Conservation (phyloP, 2,888 invertebrate genomes). For the Trichacis sp. region DNA sequence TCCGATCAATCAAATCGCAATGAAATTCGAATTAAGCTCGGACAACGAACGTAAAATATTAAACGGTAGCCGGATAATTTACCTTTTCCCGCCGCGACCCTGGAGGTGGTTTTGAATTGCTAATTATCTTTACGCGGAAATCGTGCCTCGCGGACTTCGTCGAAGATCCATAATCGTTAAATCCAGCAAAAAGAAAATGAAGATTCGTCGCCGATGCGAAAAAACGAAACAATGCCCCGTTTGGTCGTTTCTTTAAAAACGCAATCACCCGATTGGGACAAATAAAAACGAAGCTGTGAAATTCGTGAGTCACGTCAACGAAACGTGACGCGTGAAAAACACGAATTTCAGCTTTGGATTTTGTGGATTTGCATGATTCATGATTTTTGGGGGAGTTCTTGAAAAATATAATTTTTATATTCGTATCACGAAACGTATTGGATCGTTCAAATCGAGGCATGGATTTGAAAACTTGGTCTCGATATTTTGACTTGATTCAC, state of each 20-base stretch:
- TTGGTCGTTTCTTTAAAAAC: no score
- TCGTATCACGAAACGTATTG: not conserved
- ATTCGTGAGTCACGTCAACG: not conserved
- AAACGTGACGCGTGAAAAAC: not conserved
- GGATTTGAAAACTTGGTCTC: no score
- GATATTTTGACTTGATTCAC: no score
- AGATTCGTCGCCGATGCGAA: conserved; percentile 4
- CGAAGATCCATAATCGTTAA: conserved; percentile 17
- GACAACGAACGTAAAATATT: conserved; percentile 3
- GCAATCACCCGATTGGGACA: not conserved
- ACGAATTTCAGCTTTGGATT: not conserved
- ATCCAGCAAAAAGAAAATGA: conserved; percentile 8
- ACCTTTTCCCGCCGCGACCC: conserved; percentile 10
- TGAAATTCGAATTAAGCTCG: not conserved
- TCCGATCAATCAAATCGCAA: not conserved
- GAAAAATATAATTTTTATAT: not conserved
- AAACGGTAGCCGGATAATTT: conserved; percentile 12
- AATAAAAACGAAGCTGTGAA: not conserved
- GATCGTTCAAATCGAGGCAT: no score
- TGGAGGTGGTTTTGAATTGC: conserved; percentile 17
- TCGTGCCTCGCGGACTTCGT: conserved; percentile 9
- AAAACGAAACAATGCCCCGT: no score
- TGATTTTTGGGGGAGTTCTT: not conserved
- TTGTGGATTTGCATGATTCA: not conserved
- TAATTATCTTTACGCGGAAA: conserved; percentile 23